Percentiles rank a stretch among this genome's conserved stretches.
Conservation (phyloP, 2,888 invertebrate genomes). For the Ochropleura leucogaster region DNA sequence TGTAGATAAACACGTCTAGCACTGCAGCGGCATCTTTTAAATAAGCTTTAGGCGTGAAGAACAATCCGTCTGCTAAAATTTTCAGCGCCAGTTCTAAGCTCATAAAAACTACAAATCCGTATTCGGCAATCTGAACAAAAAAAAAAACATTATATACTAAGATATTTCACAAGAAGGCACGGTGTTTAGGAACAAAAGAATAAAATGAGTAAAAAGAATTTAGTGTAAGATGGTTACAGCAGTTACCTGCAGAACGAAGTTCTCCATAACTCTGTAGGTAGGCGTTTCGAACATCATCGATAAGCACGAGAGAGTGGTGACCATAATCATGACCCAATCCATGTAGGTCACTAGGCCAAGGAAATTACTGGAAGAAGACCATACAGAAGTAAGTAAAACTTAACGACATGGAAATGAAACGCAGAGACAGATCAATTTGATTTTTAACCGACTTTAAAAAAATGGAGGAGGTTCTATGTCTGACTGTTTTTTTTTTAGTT, state of each 20-base stretch:
- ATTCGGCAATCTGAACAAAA: slow-evolving; percentile 95
- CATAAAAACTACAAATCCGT: slow-evolving; percentile 99
- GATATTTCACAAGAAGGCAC: neutral
- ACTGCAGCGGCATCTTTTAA: slow-evolving; percentile 99
- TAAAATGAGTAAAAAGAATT: neutral
- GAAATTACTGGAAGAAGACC: slow-evolving; percentile 94
- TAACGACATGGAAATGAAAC: neutral
- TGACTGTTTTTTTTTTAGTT: no score
- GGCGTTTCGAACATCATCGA: slow-evolving; percentile 99
- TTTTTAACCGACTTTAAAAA: neutral
- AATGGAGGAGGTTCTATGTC: no score
- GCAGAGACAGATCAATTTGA: neutral
- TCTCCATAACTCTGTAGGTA: slow-evolving; percentile 97
- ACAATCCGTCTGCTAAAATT: slow-evolving; percentile 98
- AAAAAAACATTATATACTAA: slow-evolving; percentile 14
- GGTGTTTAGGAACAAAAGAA: neutral
- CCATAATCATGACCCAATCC: slow-evolving; percentile 99
- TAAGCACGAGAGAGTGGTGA: slow-evolving; percentile 98
- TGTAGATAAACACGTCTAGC: slow-evolving; percentile 99
- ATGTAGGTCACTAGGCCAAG: slow-evolving; percentile 99
- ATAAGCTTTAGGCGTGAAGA: slow-evolving; percentile 99
- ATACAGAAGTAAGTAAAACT: neutral
- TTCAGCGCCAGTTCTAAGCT: slow-evolving; percentile 98
- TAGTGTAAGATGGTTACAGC: neutral
- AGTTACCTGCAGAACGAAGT: slow-evolving; percentile 94